These are phyloP conservation scores for Heliconius hewitsoni DNA, from an alignment of 1,140 invertebrate genomes.

Conservation along the genomic window DNA sequence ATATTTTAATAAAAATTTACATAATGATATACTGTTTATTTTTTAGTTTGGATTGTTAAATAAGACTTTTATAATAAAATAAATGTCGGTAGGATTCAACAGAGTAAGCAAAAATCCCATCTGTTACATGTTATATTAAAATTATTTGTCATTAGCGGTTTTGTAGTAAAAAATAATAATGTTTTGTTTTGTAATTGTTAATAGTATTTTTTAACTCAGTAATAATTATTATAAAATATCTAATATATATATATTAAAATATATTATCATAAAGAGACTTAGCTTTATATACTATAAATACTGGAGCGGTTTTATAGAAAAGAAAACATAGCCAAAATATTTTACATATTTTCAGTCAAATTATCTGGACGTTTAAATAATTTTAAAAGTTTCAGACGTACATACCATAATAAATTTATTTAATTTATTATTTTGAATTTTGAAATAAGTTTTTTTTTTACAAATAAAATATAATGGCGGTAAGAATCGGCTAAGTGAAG, in stretches of 20 bases:
- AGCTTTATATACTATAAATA: constrained; percentile 22
- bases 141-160: too few species aligned
- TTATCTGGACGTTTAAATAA: constrained; percentile 20
- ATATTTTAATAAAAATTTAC: background rate
- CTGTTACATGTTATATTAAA: too few species aligned
- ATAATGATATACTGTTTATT: too few species aligned
- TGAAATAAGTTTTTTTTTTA: background rate
- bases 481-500: background rate
- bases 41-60: too few species aligned
- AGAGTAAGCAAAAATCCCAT: too few species aligned
- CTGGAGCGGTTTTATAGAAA: constrained; percentile 23
- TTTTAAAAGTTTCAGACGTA: background rate
- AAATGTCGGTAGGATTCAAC: too few species aligned
- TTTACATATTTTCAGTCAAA: background rate
- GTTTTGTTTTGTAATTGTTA: background rate
- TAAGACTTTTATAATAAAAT: too few species aligned
- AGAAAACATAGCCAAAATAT: constrained; percentile 14
- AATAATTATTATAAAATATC: background rate
- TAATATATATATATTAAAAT: background rate
- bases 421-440: background rate
- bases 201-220: background rate
- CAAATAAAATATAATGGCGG: background rate
- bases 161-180: too few species aligned
- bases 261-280: background rate
- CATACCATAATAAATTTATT: background rate